Evolutionary conservation across 2,888 invertebrate genomes (phyloP), one percentile per base, ranked within the genome.

Genomic region (Trissolcus brochymenae): DNA sequence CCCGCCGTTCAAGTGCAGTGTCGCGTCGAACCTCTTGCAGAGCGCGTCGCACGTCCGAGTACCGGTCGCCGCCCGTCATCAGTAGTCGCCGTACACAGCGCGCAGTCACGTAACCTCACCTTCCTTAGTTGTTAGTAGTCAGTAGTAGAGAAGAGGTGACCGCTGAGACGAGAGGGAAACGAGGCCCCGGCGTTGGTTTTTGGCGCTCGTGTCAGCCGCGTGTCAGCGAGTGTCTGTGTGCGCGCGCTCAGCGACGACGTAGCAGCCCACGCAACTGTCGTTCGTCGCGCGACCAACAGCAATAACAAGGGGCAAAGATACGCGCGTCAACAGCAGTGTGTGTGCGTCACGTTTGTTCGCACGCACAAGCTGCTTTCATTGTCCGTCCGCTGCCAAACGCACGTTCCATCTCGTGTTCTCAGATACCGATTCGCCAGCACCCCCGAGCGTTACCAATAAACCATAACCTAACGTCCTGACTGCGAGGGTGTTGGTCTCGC

Each of bases 11-110:
- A 84, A 87, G 87, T 86, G 87, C 88, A 89, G 88, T 88, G 87
- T 89, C 88, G 88, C 88, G 88, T 87, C 84, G 88, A 88, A 89
- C 88, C 84, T 88, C 88, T 88, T 85, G 86, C 87, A 87, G 88
- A 88, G 87, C 88, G 88, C 88, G 88, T 88, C 88, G 88, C 84
- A 87, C 86, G 87, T 87, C 85, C 85, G 85, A 87, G 87, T 86
- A 87, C 86, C 85, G 87, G 87, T 85, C 87, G 87, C 87, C 87
- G 87, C 87, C 87, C 87, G 87, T 87, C 87, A 87, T 87, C 87
- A 87, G 87, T 86, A 87, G 87, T 87, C 85, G 86, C 86, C 86
- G 87, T 87, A 87, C 85, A 79, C 71, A 79, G 64, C 86, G 87
- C 87, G 87, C 86, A 86, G 84, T 85, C 85, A 87, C 87, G 85